Evolutionary conservation across 2,113 vertebrate species (phyloP).

Genomic region (Chaenocephalus aceratus): DNA sequence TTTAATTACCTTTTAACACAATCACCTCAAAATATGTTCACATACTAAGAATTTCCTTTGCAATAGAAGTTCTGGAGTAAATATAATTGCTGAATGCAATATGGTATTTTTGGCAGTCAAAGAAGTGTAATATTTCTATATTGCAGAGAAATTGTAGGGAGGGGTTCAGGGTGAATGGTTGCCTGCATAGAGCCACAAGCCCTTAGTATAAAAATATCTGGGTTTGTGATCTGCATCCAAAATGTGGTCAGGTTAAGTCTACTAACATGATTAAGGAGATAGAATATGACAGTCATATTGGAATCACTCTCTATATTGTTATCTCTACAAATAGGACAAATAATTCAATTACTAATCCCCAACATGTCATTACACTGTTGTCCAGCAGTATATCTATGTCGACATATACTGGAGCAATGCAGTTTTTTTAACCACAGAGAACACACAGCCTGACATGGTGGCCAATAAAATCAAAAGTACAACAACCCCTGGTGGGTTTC

Average conservation of each 20-base stretch:
- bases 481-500: conserved; percentile 75
- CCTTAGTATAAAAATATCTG: background rate
- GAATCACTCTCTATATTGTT: conserved; percentile 57
- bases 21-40: background rate
- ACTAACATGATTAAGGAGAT: background rate
- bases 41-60: background rate
- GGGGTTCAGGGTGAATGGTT: background rate
- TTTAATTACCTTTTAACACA: background rate
- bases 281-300: conserved; percentile 21
- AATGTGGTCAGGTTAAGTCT: background rate
- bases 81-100: background rate
- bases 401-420: conserved; percentile 39
- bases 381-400: conserved; percentile 49
- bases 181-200: conserved; percentile 1
- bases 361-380: conserved; percentile 61
- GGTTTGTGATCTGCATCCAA: background rate
- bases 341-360: conserved; percentile 55
- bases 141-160: background rate
- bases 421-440: conserved; percentile 60
- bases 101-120: conserved; percentile 1
- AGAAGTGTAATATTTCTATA: background rate
- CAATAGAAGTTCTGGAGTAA: background rate
- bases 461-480: conserved; percentile 81
- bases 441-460: conserved; percentile 70
- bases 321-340: conserved; percentile 67